Evolutionary conservation across 2,797 vertebrate genomes (phyloP), one percentile per base, ranked within the genome.

Genomic region (Gymnothorax reevesii): DNA sequence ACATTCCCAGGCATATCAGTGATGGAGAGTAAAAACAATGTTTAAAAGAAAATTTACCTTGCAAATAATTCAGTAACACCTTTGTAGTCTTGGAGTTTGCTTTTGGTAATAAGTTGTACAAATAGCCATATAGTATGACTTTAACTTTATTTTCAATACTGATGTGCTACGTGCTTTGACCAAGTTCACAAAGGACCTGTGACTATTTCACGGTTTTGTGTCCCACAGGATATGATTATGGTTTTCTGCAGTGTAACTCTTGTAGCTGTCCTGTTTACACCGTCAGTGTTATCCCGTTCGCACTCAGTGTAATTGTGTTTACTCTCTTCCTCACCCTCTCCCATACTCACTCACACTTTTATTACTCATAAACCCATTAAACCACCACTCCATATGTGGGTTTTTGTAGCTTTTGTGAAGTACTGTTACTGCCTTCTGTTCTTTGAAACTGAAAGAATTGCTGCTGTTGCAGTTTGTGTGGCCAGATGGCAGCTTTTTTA

Each of bases 401-500:
- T 77, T 42, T 77, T 49, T 49, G 33, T 49, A 42, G 73, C 64
- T 69, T 25, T 27, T 13, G 27, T 83, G 55, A 13, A 59, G 57
- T 15, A 17, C 13, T 25, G 82, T 83, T 33, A 77, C 33, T 77
- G 73, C 62, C 42, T 84, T 66, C 83, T 60, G 57, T 83, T 83
- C 66, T 59, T 57, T 85, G 59, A 88, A 85, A 83, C 66, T 60
- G 54, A 85, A 15, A 87, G n/a, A 87, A 71, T 22, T 55, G 71
- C 33, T 73, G 64, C 71, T 73, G 54, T 62, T 83, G 77, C 66
- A 75, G 33, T 75, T 84, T 66, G 7, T 71, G n/a, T 85, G 60
- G 33, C 55, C 75, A 85, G 87, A 59, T 85, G 84, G 84, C 85
- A 55, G 73, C 85, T 33, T 66, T 77, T 57, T 85, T 85, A 85